Base-by-base conservation (phyloP, 1,140 invertebrate genomes). In the Caenorhabditis tropicalis region DNA sequence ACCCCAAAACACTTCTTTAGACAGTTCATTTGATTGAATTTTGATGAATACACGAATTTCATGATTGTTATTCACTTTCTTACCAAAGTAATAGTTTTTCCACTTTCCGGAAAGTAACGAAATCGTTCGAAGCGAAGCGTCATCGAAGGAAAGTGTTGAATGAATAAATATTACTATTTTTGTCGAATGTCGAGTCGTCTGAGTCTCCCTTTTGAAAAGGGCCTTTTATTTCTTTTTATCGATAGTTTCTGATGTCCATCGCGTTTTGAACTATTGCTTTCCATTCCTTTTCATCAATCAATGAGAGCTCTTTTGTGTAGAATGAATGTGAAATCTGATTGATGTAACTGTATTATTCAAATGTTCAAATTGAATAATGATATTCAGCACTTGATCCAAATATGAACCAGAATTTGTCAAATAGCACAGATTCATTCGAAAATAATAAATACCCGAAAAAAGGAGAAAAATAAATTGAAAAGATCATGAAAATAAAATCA, bases 61-160 rank as follows among this genome's bases (percentile, higher is more conserved):
- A n/a, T n/a, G n/a, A n/a, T n/a, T n/a, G n/a, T n/a, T n/a, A n/a
- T n/a, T n/a, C n/a, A n/a, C 2, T 6, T 16, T 74, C 65, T 12
- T 24, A 74, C 65, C 65, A 74, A 74, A 46, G 65, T 74, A 5
- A 74, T 43, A 43, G 33, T 27, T 43, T 74, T 74, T 12, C 65
- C 65, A 74, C 36, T 74, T 24, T 74, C 65, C 65, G 65, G 65
- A 74, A 74, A 74, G 9, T 46, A 31, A 1, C 65, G 33, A 15
- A 74, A 74, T 74, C 65, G 65, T 74, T 74, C 65, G 65, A 74
- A 74, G 10, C 65, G 65, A 10, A 74, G 65, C 36, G 65, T 74
- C 65, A 74, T 74, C 6, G 21, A 0, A 43, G 33, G 36, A 24
- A 19, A 74, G 24, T 21, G 29, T 6, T 29, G 24, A n/a, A 74